Conservation (phyloP, 2,888 invertebrate species). For the Torymus tubicola region DNA sequence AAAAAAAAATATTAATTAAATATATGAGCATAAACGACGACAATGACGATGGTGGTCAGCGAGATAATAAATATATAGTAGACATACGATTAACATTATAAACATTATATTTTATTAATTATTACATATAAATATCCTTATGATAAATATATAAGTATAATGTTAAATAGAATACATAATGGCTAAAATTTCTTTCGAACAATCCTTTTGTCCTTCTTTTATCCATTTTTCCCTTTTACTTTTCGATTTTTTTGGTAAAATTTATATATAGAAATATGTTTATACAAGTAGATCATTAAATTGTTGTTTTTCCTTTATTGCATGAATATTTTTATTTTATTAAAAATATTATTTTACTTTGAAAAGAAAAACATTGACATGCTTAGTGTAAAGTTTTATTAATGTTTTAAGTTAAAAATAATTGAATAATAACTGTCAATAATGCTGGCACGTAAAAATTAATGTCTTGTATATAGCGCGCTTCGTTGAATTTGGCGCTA, state of each 20-base stretch:
- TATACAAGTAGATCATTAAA: no score
- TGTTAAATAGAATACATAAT: conserved; percentile 67
- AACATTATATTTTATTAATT: conserved; percentile 75
- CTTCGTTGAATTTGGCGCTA: neutral
- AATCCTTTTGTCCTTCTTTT: neutral
- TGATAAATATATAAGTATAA: conserved; percentile 70
- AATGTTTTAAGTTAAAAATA: no score
- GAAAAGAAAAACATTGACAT: neutral
- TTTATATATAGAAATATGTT: neutral
- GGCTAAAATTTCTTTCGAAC: conserved; percentile 26
- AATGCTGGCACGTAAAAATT: no score
- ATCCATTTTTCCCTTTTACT: neutral
- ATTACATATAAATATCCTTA: conserved; percentile 69
- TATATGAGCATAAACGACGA: conserved; percentile 52
- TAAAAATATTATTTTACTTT: neutral
- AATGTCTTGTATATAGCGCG: no score
- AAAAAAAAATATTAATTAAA: conserved; percentile 3
- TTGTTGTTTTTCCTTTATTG: no score
- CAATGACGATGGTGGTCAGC: conserved; percentile 67
- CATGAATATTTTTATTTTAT: neutral
- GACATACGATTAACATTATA: conserved; percentile 72
- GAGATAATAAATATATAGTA: conserved; percentile 71
- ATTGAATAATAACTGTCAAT: no score
- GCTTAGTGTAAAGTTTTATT: no score
- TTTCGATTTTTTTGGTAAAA: neutral